Evolutionary conservation across 2,888 invertebrate genomes (phyloP), one percentile per base, ranked within the genome.

Genomic region (Platerodrilus igneus): DNA sequence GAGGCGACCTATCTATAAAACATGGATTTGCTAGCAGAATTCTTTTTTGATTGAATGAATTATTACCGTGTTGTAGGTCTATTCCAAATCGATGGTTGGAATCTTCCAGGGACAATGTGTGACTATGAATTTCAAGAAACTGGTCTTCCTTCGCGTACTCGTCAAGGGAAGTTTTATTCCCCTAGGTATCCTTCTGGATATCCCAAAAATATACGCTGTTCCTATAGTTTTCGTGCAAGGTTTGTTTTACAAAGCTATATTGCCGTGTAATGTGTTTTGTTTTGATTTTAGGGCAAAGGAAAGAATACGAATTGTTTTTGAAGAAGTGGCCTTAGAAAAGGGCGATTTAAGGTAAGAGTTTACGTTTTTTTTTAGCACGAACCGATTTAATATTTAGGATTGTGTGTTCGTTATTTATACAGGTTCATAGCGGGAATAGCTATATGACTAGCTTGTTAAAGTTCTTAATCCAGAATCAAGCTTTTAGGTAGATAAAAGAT

Each of bases 181-280:
- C 95, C 95, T 0, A 83, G 88, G 41, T 96, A 94, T 75, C 96
- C 96, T 48, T 94, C 95, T 57, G 86, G 86, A 58, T 96, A 96
- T 69, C 94, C 95, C 11, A 86, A 86, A 66, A 89, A 92, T 67
- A 81, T 90, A 59, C 79, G 85, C 60, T 95, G 94, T 70, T 80
- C 87, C 42, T 92, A 90, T 71, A 81, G 86, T 62, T 88, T 96
- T 65, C 79, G 85, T 58, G 94, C 93, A 35, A 83, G 86, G 87
- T 87, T 63, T 61, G 59, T 54, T 16, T 39, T 28, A 9, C 3
- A 3, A n/a, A n/a, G 3, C 21, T n/a, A 5, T n/a, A 21, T 9
- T 19, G 10, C 15, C 15, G 18, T 10, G 15, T 27, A 5, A 26
- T 35, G 10, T 15, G 18, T 35, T 14, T 15, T 18, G 19, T 29